These are phyloP conservation scores for Apodemus speciosus DNA, from an alignment of 2,113 vertebrate species.

Conservation along the genomic window DNA sequence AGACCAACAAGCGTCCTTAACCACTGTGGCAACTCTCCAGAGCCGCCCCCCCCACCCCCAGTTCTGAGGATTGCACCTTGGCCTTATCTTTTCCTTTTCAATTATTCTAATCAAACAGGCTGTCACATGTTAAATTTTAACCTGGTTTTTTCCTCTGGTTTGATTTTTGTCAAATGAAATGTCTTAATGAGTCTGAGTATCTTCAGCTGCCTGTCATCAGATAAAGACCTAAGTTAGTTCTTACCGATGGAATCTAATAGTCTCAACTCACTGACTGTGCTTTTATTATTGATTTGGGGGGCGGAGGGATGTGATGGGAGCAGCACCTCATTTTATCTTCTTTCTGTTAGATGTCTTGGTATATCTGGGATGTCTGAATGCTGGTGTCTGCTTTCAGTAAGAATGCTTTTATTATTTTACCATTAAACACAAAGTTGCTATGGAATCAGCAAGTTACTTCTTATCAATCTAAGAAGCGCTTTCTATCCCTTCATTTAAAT, in stretches of 20 bases:
- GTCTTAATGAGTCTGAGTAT: neutral
- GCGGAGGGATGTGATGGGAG: too few relatives aligned
- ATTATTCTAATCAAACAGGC: neutral
- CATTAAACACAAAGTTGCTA: neutral
- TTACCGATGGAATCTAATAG: neutral
- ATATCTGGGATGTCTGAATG: neutral
- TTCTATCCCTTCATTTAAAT: neutral
- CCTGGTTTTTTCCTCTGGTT: neutral
- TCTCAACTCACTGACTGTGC: neutral
- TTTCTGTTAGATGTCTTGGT: neutral
- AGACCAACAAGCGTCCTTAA: neutral
- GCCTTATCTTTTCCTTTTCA: neutral
- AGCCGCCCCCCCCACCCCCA: too few relatives aligned
- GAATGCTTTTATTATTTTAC: neutral
- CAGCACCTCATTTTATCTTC: neutral
- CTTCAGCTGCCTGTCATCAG: neutral
- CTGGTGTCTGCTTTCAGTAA: constrained; percentile 9
- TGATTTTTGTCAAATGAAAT: neutral
- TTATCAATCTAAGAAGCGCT: neutral
- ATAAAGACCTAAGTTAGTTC: neutral
- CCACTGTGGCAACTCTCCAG: neutral
- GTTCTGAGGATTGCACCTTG: neutral
- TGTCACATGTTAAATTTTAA: neutral
- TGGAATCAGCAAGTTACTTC: neutral
- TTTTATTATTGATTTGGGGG: neutral